Percentiles rank a stretch among this genome's conserved stretches.
Conservation (phyloP, 2,797 vertebrate genomes). For the Xiphophorus birchmanni region DNA sequence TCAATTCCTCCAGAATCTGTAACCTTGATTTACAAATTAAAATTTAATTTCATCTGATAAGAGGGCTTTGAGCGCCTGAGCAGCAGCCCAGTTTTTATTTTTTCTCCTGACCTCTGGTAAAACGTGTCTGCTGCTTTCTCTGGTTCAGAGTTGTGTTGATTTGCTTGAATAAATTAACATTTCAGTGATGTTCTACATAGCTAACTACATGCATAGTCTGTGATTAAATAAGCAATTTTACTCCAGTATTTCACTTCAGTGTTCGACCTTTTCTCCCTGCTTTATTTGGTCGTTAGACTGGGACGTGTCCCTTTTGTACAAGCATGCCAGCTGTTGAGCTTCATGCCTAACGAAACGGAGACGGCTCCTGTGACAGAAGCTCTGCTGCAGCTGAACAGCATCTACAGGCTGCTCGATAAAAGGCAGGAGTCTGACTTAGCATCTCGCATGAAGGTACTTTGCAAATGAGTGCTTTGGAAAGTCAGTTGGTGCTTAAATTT, state of each 20-base stretch:
- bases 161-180: background rate
- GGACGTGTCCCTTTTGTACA: conserved; percentile 84
- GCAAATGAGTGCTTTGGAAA: background rate
- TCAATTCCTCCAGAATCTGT: background rate
- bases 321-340: conserved; percentile 84
- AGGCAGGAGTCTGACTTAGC: conserved; percentile 77
- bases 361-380: conserved; percentile 87
- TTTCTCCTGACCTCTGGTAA: background rate
- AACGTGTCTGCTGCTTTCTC: background rate
- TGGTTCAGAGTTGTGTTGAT: background rate
- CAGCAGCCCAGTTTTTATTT: background rate
- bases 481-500: background rate
- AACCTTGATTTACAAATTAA: background rate
- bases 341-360: conserved; percentile 84
- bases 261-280: background rate
- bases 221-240: background rate
- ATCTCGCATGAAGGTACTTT: conserved; percentile 81
- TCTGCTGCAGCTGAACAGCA: conserved; percentile 82
- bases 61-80: background rate
- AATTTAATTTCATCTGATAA: background rate
- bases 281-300: conserved; percentile 72
- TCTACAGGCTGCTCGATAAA: conserved; percentile 88
- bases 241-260: background rate
- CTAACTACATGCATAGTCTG: background rate
- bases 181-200: background rate